These are phyloP conservation scores for Polydrusus cervinus DNA, from an alignment of 2,888 invertebrate genomes.

Conservation along the genomic window DNA sequence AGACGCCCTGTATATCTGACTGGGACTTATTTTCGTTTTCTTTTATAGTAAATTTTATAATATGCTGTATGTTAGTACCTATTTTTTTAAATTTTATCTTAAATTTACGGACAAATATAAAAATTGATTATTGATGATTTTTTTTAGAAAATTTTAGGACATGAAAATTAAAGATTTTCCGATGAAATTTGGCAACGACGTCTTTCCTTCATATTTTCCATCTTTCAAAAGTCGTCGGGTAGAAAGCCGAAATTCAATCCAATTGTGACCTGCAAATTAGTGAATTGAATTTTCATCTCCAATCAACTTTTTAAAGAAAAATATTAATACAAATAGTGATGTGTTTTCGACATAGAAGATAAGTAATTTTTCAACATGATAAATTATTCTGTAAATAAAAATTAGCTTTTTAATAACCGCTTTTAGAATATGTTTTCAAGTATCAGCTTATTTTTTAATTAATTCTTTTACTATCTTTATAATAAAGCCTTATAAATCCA, in stretches of 20 bases:
- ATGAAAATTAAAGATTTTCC: neutral
- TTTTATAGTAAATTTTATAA: too few species aligned
- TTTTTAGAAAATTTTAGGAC: neutral
- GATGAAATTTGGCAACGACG: neutral
- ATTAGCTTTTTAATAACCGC: too few species aligned
- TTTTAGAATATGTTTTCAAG: too few species aligned
- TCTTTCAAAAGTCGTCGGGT: conserved; percentile 19
- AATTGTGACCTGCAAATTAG: neutral
- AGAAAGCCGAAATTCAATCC: conserved; percentile 8
- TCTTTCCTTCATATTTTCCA: neutral
- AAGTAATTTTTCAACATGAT: neutral
- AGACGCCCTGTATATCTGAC: too few species aligned
- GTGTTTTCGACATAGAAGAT: neutral
- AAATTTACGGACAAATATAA: too few species aligned
- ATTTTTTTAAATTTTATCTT: too few species aligned
- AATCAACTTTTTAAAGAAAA: neutral
- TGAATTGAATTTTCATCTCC: neutral
- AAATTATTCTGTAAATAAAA: too few species aligned
- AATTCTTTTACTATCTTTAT: neutral
- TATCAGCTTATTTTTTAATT: neutral
- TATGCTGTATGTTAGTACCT: too few species aligned
- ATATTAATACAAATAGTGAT: neutral
- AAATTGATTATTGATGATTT: too few species aligned
- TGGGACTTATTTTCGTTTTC: too few species aligned
- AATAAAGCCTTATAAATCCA: neutral